Conservation (phyloP, 2,888 invertebrate genomes). For the Bhutanitis thaidina region DNA sequence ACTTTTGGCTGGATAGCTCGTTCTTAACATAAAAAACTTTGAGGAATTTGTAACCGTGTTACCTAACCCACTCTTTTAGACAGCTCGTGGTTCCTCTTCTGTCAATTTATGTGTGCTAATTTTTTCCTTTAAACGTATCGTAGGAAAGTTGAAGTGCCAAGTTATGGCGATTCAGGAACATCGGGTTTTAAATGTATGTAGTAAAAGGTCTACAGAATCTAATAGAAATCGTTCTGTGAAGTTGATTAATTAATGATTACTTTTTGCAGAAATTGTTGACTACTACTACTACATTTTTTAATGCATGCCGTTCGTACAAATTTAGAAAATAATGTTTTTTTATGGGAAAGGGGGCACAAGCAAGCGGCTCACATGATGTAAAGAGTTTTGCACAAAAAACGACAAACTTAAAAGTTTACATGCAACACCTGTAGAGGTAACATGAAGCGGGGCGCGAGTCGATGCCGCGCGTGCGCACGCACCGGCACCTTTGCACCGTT, state of each 20-base stretch:
- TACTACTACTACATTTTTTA: too few relatives aligned
- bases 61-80: too few relatives aligned
- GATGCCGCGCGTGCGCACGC: constrained; percentile 9
- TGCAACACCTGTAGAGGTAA: not conserved
- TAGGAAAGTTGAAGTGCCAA: constrained; percentile 13
- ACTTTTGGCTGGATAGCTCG: too few relatives aligned
- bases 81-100: not conserved
- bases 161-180: constrained; percentile 13
- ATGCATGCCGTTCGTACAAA: too few relatives aligned
- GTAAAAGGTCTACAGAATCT: constrained; percentile 1
- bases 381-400: too few relatives aligned
- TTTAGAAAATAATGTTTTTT: too few relatives aligned
- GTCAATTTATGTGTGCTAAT: not conserved
- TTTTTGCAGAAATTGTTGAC: not conserved
- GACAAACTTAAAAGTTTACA: not conserved
- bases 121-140: constrained; percentile 12
- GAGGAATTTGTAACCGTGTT: too few relatives aligned
- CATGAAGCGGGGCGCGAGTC: not conserved
- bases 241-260: constrained; percentile 1
- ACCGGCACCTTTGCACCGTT: constrained; percentile 19
- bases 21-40: too few relatives aligned
- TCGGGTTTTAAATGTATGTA: constrained; percentile 5
- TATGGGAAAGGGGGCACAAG: too few relatives aligned
- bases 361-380: too few relatives aligned
- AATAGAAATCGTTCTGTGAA: not conserved